Base-by-base conservation (phyloP, 2,797 vertebrate species). In the Hemibagrus guttatus region DNA sequence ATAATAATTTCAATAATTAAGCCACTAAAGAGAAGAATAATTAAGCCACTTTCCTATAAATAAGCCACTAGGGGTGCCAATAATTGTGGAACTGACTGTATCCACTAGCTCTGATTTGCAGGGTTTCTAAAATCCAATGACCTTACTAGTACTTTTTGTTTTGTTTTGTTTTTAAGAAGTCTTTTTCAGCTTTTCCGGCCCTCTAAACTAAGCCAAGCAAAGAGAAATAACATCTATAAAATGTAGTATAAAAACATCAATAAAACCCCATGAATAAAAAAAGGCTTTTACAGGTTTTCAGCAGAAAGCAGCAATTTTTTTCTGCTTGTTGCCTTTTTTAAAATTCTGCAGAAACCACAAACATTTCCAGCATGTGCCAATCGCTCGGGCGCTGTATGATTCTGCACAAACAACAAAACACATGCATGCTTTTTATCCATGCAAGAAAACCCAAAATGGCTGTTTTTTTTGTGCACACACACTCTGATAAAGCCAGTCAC, bases 151-250 rank as follows among this genome's bases (percentile, higher is more conserved):
- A 1, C 46, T 49, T 49, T 49, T 49, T 42, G 1, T 16, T 23
- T 0, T 17, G 1, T 16, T 11, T 28, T 76, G 28, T 28, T 6
- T 69, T 14, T 14, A 2, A 23, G 17, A 49, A 72, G 21, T 42
- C 5, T 14, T 4, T 21, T 56, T 90, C 49, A 12, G 58, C 82
- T 89, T 26, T 74, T 88, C 83, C 89, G 56, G 71, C 23, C 35
- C 9, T 59, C n/a, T 16, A 84, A 28, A 64, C 13, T 66, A 63
- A 71, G 12, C 12, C 9, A 46, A 61, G 31, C 28, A 39, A 61
- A 42, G 4, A 54, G 82, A 26, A 58, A 74, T 28, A 23, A 23
- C 64, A 61, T 21, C n/a, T 39, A 31, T 13, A 78, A 39, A 78
- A 66, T 17, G 3, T 6, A 64, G 19, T 66, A 49, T 17, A 19